A percentile compares a stretch with the other conserved stretches of the same genome.
Conservation (phyloP, 2,888 invertebrate species). For the Leucoma salicis region DNA sequence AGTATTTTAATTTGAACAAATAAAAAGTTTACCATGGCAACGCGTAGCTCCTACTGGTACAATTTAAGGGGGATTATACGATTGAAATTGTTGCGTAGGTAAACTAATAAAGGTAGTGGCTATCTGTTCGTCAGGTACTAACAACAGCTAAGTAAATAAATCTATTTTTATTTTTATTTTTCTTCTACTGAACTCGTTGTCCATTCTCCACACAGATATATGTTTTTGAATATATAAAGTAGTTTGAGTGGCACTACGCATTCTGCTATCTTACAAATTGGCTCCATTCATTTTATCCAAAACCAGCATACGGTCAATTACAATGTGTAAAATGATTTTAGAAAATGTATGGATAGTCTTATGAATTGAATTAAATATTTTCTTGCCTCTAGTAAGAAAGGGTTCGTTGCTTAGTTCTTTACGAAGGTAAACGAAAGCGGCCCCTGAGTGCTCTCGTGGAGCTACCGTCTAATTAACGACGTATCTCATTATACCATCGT, state of each 20-base stretch:
- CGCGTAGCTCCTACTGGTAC: too few relatives aligned
- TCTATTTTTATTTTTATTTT: too few relatives aligned
- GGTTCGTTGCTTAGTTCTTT: conserved; percentile 41
- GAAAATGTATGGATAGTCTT: conserved; percentile 14
- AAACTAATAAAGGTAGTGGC: too few relatives aligned
- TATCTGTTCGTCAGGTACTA: too few relatives aligned
- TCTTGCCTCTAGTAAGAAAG: conserved; percentile 34
- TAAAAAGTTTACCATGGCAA: too few relatives aligned
- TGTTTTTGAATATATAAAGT: neutral
- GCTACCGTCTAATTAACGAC: conserved; percentile 73
- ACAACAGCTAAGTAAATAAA: too few relatives aligned
- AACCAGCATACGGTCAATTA: neutral
- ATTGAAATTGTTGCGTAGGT: too few relatives aligned
- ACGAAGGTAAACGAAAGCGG: conserved; percentile 58
- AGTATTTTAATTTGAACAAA: too few relatives aligned
- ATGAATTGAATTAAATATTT: conserved; percentile 42
- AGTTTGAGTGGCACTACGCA: neutral
- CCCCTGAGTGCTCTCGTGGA: conserved; percentile 66
- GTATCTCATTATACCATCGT: conserved; percentile 76
- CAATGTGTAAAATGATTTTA: neutral
- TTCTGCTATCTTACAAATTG: neutral
- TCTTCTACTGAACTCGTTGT: too few relatives aligned
- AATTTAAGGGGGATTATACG: too few relatives aligned
- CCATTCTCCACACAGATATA: too few relatives aligned
- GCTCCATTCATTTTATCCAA: neutral